These are phyloP conservation scores for Anguilla megastoma DNA, from an alignment of 2,797 vertebrate genomes.

Conservation along the genomic window DNA sequence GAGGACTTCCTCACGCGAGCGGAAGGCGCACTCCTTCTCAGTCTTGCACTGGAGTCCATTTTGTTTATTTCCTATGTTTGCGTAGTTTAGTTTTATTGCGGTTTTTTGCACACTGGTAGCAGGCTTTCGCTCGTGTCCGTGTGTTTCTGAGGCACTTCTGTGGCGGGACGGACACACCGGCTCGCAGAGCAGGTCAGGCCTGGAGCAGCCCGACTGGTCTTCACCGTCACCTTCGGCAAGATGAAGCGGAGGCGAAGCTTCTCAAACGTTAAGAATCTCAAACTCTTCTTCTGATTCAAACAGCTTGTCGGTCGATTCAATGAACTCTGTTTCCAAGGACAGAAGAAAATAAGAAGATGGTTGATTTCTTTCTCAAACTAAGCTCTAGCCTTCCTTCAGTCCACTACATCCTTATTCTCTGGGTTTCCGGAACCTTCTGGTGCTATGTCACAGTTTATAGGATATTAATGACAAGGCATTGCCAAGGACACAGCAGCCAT, in stretches of 20 bases:
- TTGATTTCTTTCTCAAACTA: not conserved
- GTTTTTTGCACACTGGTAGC: conserved; percentile 42
- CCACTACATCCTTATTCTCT: not conserved
- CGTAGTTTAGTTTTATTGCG: not conserved
- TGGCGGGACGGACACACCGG: not conserved
- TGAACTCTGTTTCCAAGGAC: conserved; percentile 72
- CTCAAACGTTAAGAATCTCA: conserved; percentile 82
- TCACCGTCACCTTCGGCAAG: not conserved
- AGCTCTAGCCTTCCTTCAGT: too few relatives aligned
- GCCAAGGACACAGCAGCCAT: not conserved
- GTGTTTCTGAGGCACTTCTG: conserved; percentile 58
- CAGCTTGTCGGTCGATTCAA: conserved; percentile 83
- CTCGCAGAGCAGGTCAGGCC: not conserved
- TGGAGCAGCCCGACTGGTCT: not conserved
- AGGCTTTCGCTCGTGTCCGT: conserved; percentile 44
- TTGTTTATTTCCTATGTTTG: conserved; percentile 6
- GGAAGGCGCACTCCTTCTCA: not conserved
- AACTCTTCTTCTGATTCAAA: conserved; percentile 87
- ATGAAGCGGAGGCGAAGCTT: not conserved
- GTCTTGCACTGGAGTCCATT: conserved; percentile 10
- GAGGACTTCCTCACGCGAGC: conserved; percentile 36
- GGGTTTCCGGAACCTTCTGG: not conserved
- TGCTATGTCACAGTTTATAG: not conserved
- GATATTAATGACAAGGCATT: not conserved
- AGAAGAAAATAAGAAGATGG: conserved; percentile 24